Base-by-base conservation (phyloP, 2,113 vertebrate genomes). In the Gnathonemus echidnorhynchus region DNA sequence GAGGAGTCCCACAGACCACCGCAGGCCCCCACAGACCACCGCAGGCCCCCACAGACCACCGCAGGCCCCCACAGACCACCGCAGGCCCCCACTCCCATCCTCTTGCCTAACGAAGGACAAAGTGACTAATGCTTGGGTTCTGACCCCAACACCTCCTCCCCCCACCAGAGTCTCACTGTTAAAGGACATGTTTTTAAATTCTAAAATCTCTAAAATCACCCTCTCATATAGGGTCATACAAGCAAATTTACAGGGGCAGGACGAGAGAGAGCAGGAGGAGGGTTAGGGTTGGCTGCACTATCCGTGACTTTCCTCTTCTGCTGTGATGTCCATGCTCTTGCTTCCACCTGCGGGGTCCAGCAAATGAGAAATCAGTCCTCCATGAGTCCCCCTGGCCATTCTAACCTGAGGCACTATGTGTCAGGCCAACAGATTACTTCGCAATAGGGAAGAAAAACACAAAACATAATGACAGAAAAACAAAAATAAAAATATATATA, bases 301-400 rank as follows among this genome's bases (percentile, higher is more conserved):
- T 88, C 91, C 89, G 10, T 85, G 77, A 90, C 86, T 77, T 48
- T 89, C 89, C 42, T 90, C 90, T 39, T 89, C 92, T 8, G 90
- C 21, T 13, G 86, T 89, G 9, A 66, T 77, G 89, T 93, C 92
- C 90, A 85, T 56, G 53, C 46, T 89, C 86, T 56, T 90, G 90
- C 90, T 91, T 50, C 84, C 88, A 92, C 92, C 92, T 93, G 92
- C 89, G 84, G 48, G 49, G 66, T 19, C 62, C 86, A 87, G 89
- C 31, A 53, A 87, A 90, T 52, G 19, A 83, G 15, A 91, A 90
- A 90, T 90, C 62, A 94, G 93, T 88, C 90, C 53, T 45, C 48
- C 19, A 39, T 87, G 88, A 90, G 13, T 17, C 21, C 84, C 24
- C n/a, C 5, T 46, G 53, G 3, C 3, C 35, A 56, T 90, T 88